Conservation (phyloP, 2,113 vertebrate genomes). For the Nicator chloris region DNA sequence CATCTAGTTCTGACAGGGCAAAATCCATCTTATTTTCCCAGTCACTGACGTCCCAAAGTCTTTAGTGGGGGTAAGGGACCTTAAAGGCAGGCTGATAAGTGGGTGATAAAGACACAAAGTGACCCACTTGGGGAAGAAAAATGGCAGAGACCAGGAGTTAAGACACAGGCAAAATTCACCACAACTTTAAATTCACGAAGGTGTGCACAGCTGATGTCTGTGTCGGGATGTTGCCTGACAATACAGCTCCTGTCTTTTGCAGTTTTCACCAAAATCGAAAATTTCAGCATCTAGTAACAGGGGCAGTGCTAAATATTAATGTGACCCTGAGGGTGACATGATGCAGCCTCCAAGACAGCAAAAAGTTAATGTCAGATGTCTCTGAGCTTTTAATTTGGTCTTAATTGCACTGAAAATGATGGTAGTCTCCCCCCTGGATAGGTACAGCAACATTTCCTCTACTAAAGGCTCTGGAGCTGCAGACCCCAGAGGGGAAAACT, state of each 20-base stretch:
- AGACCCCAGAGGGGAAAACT: not conserved
- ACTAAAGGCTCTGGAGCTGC: not conserved
- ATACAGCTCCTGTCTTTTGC: not conserved
- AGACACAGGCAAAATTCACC: not conserved
- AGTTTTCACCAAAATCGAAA: not conserved
- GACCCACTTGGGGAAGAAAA: not conserved
- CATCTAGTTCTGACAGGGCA: not conserved
- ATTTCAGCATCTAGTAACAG: not conserved
- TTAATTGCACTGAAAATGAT: not conserved
- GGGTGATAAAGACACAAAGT: not conserved
- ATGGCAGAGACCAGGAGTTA: not conserved
- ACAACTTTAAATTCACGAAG: not conserved
- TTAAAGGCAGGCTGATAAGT: too few relatives aligned
- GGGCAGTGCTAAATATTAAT: not conserved
- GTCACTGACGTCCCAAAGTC: not conserved
- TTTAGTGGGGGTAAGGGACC: not conserved
- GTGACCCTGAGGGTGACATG: not conserved
- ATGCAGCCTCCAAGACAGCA: not conserved
- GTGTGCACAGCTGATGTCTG: not conserved
- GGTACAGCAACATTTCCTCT: not conserved
- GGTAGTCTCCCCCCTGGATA: not conserved
- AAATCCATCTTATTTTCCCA: not conserved
- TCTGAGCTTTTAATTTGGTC: not conserved
- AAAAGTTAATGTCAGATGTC: not conserved
- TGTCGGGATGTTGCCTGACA: not conserved